phyloP scores from a whole-genome alignment of 2,888 invertebrate genomes.

The Tetropium fuscum region DNA sequence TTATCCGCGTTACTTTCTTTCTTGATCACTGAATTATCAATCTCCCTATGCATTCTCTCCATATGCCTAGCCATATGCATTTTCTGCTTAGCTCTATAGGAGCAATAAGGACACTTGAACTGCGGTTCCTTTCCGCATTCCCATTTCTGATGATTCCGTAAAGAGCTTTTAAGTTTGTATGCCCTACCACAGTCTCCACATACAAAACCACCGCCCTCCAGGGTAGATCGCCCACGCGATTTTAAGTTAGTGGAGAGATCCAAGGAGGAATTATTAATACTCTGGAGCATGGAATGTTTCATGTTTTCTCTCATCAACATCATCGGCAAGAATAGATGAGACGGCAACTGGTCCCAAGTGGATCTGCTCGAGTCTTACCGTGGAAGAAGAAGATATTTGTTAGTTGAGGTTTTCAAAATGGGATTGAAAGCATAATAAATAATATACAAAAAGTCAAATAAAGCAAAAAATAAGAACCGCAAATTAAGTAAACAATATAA shows the following conservation, averaged over 20 bases:
- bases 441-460: too few species aligned
- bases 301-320: conserved; percentile 71
- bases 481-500: too few species aligned
- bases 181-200: conserved; percentile 86
- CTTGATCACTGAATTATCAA: conserved; percentile 59
- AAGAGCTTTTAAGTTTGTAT: conserved; percentile 68
- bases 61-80: conserved; percentile 45
- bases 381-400: conserved; percentile 53
- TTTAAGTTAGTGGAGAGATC: conserved; percentile 37
- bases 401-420: too few species aligned
- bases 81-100: conserved; percentile 48
- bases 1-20: conserved; percentile 51
- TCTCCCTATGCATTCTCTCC: conserved; percentile 62
- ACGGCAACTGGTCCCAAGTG: conserved; percentile 81
- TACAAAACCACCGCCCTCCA: conserved; percentile 70
- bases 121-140: conserved; percentile 48
- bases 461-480: too few species aligned
- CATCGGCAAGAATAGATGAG: conserved; percentile 78
- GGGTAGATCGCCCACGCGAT: conserved; percentile 30
- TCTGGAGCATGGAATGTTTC: conserved; percentile 61
- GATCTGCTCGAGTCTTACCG: conserved; percentile 77
- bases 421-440: too few species aligned
- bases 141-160: conserved; percentile 48
- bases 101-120: conserved; percentile 46
- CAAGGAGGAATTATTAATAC: conserved; percentile 43